phyloP scores from a whole-genome alignment of 2,797 vertebrate species.

The Graptemys geographica region DNA sequence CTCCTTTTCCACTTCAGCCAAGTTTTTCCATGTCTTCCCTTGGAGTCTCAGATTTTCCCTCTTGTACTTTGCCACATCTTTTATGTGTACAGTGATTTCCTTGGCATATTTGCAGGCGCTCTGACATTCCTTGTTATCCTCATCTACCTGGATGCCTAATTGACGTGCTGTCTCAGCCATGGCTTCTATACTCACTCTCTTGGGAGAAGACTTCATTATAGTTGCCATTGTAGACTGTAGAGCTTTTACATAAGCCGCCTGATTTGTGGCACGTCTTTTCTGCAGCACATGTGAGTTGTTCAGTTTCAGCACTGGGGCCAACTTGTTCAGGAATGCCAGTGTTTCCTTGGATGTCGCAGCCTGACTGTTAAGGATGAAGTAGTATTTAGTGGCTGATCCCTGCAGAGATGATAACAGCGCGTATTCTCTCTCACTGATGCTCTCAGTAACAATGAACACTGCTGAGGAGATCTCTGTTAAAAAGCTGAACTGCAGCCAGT shows the following conservation, averaged over 20 bases:
- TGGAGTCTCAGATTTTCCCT: conserved; percentile 83
- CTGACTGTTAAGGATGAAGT: neutral
- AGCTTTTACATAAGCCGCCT: too few relatives aligned
- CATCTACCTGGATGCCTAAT: too few relatives aligned
- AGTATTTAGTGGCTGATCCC: neutral
- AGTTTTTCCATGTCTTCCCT: conserved; percentile 78
- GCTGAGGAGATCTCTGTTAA: conserved; percentile 73
- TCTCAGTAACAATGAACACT: too few relatives aligned
- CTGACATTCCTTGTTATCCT: too few relatives aligned
- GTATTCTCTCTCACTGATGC: neutral
- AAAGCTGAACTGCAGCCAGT: conserved; percentile 73
- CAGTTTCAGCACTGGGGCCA: neutral
- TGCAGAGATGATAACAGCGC: neutral
- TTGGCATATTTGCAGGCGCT: conserved; percentile 58
- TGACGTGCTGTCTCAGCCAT: too few relatives aligned
- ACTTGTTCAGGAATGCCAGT: neutral
- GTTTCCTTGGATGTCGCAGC: neutral
- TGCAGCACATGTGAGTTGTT: too few relatives aligned
- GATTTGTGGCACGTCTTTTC: too few relatives aligned
- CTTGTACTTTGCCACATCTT: conserved; percentile 64
- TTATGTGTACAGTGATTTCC: conserved; percentile 73
- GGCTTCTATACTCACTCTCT: too few relatives aligned
- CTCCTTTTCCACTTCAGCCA: conserved; percentile 81
- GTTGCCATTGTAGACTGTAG: too few relatives aligned
- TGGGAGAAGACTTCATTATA: too few relatives aligned